These are phyloP conservation scores for Plusia festucae DNA, from an alignment of 2,888 invertebrate species.

Conservation along the genomic window DNA sequence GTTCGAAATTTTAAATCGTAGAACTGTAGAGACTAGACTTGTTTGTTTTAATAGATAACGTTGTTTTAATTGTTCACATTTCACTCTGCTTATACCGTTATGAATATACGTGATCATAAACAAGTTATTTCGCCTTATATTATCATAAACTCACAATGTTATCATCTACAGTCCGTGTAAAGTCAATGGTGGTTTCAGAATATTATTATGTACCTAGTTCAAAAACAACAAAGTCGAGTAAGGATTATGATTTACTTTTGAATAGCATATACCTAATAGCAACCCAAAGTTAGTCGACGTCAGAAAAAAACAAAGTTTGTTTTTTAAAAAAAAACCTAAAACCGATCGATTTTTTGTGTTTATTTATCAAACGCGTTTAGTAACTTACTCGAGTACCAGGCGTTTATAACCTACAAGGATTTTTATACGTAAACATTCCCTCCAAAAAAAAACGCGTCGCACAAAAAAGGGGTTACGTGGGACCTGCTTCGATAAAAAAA, in stretches of 20 bases:
- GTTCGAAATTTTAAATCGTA: neutral
- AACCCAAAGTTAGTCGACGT: slow-evolving; percentile 43
- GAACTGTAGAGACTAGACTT: neutral
- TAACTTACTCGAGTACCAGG: slow-evolving; percentile 66
- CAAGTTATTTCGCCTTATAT: neutral
- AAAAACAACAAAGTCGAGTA: slow-evolving; percentile 9
- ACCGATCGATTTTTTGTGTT: slow-evolving; percentile 51
- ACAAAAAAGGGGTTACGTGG: slow-evolving; percentile 85
- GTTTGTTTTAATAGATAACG: neutral
- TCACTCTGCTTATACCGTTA: neutral
- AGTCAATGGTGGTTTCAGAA: neutral
- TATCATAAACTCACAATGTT: slow-evolving; percentile 3
- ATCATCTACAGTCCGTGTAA: neutral
- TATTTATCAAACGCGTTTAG: slow-evolving; percentile 62
- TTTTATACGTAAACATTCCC: slow-evolving; percentile 84
- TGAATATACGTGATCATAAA: neutral
- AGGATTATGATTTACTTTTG: slow-evolving; percentile 17
- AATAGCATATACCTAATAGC: no score
- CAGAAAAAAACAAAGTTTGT: slow-evolving; percentile 46
- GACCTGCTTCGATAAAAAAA: slow-evolving; percentile 83
- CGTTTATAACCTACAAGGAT: slow-evolving; percentile 80
- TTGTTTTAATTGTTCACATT: neutral
- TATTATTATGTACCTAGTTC: no score
- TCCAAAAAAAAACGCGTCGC: slow-evolving; percentile 79
- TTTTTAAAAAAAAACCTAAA: slow-evolving; percentile 40